Evolutionary conservation across 2,797 vertebrate genomes (phyloP).

Genomic region (Hemibagrus guttatus): DNA sequence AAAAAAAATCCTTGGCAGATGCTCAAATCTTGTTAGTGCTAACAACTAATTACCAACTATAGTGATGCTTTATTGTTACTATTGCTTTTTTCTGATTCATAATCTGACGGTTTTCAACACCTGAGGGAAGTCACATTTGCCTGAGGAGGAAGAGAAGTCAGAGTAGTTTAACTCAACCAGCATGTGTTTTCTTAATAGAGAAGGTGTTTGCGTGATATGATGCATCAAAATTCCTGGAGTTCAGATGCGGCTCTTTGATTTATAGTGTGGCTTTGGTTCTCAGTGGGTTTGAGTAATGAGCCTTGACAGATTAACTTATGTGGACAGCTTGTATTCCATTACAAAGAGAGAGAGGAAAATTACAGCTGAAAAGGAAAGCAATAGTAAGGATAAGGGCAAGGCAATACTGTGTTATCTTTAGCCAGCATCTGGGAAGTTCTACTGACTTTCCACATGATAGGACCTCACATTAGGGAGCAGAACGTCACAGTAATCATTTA

Average conservation of each 20-base stretch:
- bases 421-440: conserved; percentile 34
- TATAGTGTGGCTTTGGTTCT: conserved; percentile 57
- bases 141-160: conserved; percentile 18
- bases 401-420: conserved; percentile 32
- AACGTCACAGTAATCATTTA: conserved; percentile 13
- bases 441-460: conserved; percentile 33
- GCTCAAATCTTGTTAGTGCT: neutral
- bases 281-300: conserved; percentile 44
- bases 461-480: conserved; percentile 29
- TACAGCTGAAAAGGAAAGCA: conserved; percentile 31
- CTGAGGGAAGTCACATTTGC: conserved; percentile 26
- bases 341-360: conserved; percentile 40
- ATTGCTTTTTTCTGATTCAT: conserved; percentile 21
- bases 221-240: conserved; percentile 56
- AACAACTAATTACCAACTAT: neutral
- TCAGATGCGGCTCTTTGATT: conserved; percentile 55
- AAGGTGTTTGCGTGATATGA: conserved; percentile 57
- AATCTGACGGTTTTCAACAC: conserved; percentile 19
- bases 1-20: neutral
- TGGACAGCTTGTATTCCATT: conserved; percentile 49
- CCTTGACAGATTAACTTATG: conserved; percentile 55
- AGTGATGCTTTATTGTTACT: conserved; percentile 16
- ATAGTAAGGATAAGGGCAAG: conserved; percentile 21
- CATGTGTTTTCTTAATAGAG: conserved; percentile 54
- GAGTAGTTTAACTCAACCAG: conserved; percentile 37